Conservation (phyloP, 2,888 invertebrate genomes). For the Megalurothrips usitatus region DNA sequence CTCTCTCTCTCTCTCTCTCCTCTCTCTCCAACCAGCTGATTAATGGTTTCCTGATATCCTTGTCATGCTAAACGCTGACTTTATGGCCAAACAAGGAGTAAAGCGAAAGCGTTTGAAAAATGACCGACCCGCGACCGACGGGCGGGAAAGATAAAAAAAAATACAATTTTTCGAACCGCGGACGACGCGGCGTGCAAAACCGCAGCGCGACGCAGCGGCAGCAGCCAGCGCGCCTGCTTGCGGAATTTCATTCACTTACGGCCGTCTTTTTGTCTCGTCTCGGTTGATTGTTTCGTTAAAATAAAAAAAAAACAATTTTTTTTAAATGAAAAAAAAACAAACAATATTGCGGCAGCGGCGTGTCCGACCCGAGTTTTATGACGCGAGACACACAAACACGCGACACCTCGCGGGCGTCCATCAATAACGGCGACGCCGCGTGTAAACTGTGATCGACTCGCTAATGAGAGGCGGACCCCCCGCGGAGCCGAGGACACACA, state of each 20-base stretch:
- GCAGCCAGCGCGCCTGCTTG: not conserved
- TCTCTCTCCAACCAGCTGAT: not conserved
- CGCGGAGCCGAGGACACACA: too few species aligned
- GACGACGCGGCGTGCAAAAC: not conserved
- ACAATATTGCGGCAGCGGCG: not conserved
- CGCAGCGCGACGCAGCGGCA: not conserved
- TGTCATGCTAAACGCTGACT: conserved; percentile 24
- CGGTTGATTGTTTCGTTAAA: too few species aligned
- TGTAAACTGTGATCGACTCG: too few species aligned
- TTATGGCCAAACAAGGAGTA: conserved; percentile 24
- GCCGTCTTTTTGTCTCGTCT: not conserved
- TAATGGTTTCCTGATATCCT: conserved; percentile 26
- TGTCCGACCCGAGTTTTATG: too few species aligned
- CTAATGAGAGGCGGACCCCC: too few species aligned
- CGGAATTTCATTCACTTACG: not conserved
- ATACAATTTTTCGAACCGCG: not conserved
- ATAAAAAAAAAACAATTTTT: not conserved
- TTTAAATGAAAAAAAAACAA: not conserved
- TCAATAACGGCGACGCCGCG: too few species aligned
- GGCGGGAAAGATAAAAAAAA: not conserved
- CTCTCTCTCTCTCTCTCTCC: not conserved
- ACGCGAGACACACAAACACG: too few species aligned
- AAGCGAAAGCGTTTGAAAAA: not conserved
- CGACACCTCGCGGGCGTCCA: too few species aligned
- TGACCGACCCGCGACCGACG: not conserved